Evolutionary conservation across 2,797 vertebrate genomes (phyloP).

Genomic region (Harpagifer antarcticus): DNA sequence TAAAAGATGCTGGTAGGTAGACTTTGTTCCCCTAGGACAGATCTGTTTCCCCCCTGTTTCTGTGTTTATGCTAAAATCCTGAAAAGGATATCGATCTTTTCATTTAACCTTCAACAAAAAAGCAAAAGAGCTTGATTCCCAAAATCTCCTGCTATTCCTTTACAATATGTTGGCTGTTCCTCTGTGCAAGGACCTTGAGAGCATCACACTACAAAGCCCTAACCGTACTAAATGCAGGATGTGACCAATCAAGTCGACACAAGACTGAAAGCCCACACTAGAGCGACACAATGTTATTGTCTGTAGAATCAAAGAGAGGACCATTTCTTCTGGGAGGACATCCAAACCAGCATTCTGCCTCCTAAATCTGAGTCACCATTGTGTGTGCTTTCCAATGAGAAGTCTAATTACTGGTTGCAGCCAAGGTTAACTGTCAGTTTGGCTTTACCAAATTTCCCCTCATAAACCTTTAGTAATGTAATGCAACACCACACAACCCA

Average conservation of each 20-base stretch:
- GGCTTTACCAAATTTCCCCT: slow-evolving; percentile 68
- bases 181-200: slow-evolving; percentile 10
- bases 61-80: neutral
- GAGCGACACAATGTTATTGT: slow-evolving; percentile 56
- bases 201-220: slow-evolving; percentile 21
- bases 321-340: slow-evolving; percentile 57
- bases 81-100: neutral
- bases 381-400: slow-evolving; percentile 60
- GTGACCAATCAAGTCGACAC: slow-evolving; percentile 41
- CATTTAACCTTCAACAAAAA: neutral
- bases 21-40: neutral
- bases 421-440: slow-evolving; percentile 66
- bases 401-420: slow-evolving; percentile 74
- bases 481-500: slow-evolving; percentile 50
- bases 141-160: neutral
- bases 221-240: slow-evolving; percentile 21
- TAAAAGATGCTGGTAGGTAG: neutral
- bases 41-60: neutral
- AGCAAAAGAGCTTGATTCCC: neutral
- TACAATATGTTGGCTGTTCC: neutral
- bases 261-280: slow-evolving; percentile 38
- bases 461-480: slow-evolving; percentile 68
- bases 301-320: slow-evolving; percentile 57
- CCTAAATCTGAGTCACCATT: slow-evolving; percentile 65
- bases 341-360: slow-evolving; percentile 63